These are phyloP conservation scores for Drosophila baimaii DNA, from an alignment of 1,140 invertebrate species.

Conservation along the genomic window DNA sequence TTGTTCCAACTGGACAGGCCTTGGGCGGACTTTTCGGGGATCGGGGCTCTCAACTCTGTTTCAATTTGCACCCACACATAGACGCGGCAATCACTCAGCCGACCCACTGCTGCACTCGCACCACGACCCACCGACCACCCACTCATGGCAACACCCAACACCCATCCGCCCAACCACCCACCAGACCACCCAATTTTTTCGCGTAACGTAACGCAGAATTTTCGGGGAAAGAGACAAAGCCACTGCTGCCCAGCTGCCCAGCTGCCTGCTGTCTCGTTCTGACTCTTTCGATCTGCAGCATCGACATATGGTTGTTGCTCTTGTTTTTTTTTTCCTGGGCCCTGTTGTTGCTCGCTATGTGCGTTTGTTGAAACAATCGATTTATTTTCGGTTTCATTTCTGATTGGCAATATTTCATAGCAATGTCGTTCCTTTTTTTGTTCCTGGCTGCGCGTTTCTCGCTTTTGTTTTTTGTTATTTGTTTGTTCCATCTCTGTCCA, in stretches of 20 bases:
- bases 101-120: slow-evolving; percentile 21
- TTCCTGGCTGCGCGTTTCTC: background rate
- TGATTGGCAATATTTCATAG: slow-evolving; percentile 83
- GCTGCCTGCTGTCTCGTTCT: background rate
- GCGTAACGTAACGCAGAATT: slow-evolving; percentile 67
- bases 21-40: slow-evolving; percentile 6
- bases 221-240: slow-evolving; percentile 32
- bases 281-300: slow-evolving; percentile 22
- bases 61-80: slow-evolving; percentile 76
- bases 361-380: slow-evolving; percentile 80
- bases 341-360: slow-evolving; percentile 46
- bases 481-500: background rate
- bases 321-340: slow-evolving; percentile 28
- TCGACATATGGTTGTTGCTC: slow-evolving; percentile 44
- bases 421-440: slow-evolving; percentile 47
- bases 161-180: slow-evolving; percentile 13
- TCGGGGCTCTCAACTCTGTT: slow-evolving; percentile 65
- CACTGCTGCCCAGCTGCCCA: slow-evolving; percentile 9
- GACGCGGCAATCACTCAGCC: slow-evolving; percentile 67
- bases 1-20: slow-evolving; percentile 11
- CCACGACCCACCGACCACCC: slow-evolving; percentile 6
- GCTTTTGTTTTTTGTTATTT: background rate
- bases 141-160: background rate
- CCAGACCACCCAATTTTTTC: slow-evolving; percentile 31
- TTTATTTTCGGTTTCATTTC: slow-evolving; percentile 84